A percentile compares a stretch with the other conserved stretches of the same genome.
Conservation (phyloP, 2,888 invertebrate species). For the Parapristionchus giblindavisi region DNA sequence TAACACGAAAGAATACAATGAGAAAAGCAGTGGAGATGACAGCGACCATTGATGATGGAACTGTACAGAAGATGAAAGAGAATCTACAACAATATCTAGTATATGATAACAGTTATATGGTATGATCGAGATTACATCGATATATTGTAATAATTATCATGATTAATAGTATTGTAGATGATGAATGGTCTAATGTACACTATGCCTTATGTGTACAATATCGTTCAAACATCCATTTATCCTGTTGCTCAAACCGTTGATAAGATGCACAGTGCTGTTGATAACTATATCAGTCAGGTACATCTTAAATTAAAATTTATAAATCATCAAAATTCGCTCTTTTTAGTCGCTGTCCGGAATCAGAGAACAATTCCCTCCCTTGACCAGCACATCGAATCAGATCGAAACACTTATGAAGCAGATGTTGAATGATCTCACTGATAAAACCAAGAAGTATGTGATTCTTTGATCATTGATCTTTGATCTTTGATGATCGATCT, state of each 20-base stretch:
- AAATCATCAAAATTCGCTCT: neutral
- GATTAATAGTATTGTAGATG: neutral
- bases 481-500: neutral
- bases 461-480: neutral
- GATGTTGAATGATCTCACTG: slow-evolving; percentile 20
- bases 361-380: slow-evolving; percentile 6
- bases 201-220: slow-evolving; percentile 8
- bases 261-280: slow-evolving; percentile 23
- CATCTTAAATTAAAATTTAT: neutral
- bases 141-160: neutral
- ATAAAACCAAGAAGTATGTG: slow-evolving; percentile 13
- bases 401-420: slow-evolving; percentile 20
- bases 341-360: slow-evolving; percentile 20
- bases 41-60: slow-evolving; percentile 13
- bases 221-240: slow-evolving; percentile 6
- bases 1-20: slow-evolving; percentile 1
- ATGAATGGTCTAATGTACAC: slow-evolving; percentile 30
- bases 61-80: slow-evolving; percentile 1
- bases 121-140: neutral
- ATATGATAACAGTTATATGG: slow-evolving; percentile 16
- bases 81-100: slow-evolving; percentile 2
- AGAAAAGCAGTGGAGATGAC: slow-evolving; percentile 26
- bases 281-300: slow-evolving; percentile 15
- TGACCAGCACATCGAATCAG: neutral
- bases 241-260: slow-evolving; percentile 14